Evolutionary conservation across 2,797 vertebrate genomes (phyloP), one percentile per base, ranked within the genome.

Genomic region (Lindbergichthys nudifrons): DNA sequence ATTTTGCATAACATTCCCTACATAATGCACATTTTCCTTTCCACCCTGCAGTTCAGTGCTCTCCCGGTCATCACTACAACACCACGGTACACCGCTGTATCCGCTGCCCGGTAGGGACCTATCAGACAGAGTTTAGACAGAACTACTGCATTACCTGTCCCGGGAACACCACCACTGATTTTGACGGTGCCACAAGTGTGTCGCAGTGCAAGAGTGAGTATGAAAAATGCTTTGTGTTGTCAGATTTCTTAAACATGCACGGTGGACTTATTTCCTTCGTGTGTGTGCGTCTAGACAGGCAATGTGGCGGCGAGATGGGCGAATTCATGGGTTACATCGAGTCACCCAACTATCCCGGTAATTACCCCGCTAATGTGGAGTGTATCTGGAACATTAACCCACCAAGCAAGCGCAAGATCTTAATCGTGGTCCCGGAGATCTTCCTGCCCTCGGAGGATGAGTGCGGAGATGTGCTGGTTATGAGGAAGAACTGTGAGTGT

Each of bases 301-400:
- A 96, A 81, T 99, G 98, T 32, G 98, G 98, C 5, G 98, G 98
- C 19, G 97, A 99, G 91, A 96, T 99, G 89, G 97, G 98, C 0
- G 98, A 99, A 80, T 98, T 96, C 91, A 99, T 97, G 18, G 98
- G 98, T 72, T 99, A 98, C 86, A 97, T 99, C 19, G 98, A 99
- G 95, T 99, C 98, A 43, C 98, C 98, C 61, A 99, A 99, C 96
- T 99, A 98, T 85, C 98, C 98, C 0, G 98, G 98, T 54, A 97
- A 99, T 89, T 99, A 99, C 84, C 98, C 98, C 0, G 97, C 97
- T 21, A 97, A 97, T 1, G 89, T 99, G 56, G 97, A 99, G 85
- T 99, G 98, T 32, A 91, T 96, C 45, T 99, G 98, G 98, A 98
- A 97, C 92, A 99, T 99, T 95, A 99, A 97, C 92, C 98, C 98